These are phyloP conservation scores for Peromyscus leucopus DNA, from an alignment of 2,113 vertebrate genomes.

Conservation along the genomic window DNA sequence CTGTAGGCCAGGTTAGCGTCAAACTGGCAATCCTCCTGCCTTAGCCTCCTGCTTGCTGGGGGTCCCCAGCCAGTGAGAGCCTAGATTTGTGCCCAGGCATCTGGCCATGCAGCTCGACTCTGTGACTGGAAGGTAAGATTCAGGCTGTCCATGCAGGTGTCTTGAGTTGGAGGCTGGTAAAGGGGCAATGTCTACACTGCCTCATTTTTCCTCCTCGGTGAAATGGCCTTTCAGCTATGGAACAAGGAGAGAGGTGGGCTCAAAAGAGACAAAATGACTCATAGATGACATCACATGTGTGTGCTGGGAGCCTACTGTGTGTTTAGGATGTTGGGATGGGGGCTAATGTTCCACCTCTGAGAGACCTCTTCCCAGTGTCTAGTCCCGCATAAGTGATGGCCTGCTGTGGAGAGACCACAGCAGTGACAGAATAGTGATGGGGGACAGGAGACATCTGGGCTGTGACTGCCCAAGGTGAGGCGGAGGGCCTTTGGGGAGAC, in stretches of 20 bases:
- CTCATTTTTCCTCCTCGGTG: neutral
- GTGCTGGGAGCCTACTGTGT: neutral
- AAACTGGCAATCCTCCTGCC: neutral
- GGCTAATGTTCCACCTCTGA: neutral
- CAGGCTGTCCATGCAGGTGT: fast-evolving
- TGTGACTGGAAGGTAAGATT: neutral
- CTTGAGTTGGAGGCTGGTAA: neutral
- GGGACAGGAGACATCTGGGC: neutral
- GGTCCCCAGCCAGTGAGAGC: neutral
- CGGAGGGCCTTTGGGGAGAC: neutral
- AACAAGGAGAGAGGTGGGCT: neutral
- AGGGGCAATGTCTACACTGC: neutral
- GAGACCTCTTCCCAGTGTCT: neutral
- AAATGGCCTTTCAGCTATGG: neutral
- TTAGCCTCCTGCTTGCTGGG: neutral
- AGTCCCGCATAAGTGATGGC: neutral
- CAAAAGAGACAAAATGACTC: neutral
- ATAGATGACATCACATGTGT: neutral
- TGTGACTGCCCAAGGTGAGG: neutral
- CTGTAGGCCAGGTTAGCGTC: neutral
- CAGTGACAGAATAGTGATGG: neutral
- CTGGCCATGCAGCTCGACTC: neutral
- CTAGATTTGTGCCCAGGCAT: neutral
- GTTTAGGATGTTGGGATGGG: neutral
- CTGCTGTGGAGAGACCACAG: neutral